Evolutionary conservation across 1,140 invertebrate genomes (phyloP).

Genomic region (Rhyacophila brunnea): DNA sequence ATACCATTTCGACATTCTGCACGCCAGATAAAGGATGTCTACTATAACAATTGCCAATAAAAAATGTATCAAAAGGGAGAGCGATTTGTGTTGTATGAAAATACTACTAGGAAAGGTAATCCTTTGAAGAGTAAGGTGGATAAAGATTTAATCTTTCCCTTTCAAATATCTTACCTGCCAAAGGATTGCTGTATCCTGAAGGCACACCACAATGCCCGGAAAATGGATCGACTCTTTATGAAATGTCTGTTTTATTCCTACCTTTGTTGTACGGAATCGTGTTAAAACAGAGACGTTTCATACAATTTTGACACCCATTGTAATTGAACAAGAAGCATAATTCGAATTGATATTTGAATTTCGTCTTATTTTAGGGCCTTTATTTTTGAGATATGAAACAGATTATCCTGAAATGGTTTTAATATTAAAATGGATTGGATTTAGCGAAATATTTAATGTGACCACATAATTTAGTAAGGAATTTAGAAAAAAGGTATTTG

Average conservation of each 20-base stretch:
- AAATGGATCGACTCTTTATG: slow-evolving; percentile 14
- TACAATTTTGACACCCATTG: slow-evolving; percentile 17
- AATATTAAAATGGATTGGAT: no score
- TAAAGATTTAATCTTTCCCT: slow-evolving; percentile 17
- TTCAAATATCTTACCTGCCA: slow-evolving; percentile 14
- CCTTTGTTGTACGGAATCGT: slow-evolving; percentile 16
- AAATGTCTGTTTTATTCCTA: slow-evolving; percentile 20
- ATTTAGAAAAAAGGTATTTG: no score
- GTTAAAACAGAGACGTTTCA: slow-evolving; percentile 16
- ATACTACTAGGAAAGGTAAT: slow-evolving; percentile 6
- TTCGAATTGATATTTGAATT: slow-evolving; percentile 10
- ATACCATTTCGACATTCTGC: slow-evolving; percentile 6
- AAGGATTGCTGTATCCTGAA: slow-evolving; percentile 7
- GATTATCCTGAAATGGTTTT: no score
- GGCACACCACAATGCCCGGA: slow-evolving; percentile 2
- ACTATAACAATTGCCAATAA: slow-evolving; percentile 19
- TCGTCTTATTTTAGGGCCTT: not conserved
- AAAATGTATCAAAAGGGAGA: slow-evolving; percentile 3
- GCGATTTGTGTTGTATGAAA: slow-evolving; percentile 12
- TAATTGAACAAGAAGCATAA: slow-evolving; percentile 1
- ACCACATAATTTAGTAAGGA: no score
- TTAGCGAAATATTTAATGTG: no score
- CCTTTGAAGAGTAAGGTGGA: slow-evolving; percentile 15
- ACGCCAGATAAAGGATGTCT: slow-evolving; percentile 3
- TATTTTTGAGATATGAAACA: no score